These are phyloP conservation scores for Lepidurus packardi DNA, from an alignment of 1,140 invertebrate genomes.

Conservation along the genomic window DNA sequence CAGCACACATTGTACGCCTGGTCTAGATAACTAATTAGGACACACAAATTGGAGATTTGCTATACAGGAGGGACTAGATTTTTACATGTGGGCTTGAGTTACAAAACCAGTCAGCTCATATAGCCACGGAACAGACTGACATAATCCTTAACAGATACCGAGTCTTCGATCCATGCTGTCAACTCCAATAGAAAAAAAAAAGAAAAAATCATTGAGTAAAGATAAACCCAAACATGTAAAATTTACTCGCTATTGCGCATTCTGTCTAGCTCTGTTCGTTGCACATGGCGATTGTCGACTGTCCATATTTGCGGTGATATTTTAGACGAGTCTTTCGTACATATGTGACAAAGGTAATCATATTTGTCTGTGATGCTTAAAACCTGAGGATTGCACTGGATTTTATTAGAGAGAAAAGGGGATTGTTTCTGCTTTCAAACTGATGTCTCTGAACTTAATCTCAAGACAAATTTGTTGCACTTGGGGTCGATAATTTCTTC, in stretches of 20 bases:
- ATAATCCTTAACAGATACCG: background rate
- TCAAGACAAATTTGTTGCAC: slow-evolving; percentile 88
- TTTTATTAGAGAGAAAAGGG: background rate
- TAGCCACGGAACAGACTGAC: background rate
- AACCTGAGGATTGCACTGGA: background rate
- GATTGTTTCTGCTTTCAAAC: slow-evolving; percentile 54
- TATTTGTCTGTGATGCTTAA: background rate
- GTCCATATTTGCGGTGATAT: too few relatives aligned
- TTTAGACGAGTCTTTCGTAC: too few relatives aligned
- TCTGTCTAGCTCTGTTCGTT: too few relatives aligned
- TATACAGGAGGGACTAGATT: slow-evolving; percentile 13
- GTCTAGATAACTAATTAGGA: background rate
- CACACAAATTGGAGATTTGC: background rate
- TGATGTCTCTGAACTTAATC: slow-evolving; percentile 92
- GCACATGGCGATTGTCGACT: too few relatives aligned
- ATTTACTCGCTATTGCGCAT: too few relatives aligned
- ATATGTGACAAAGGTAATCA: background rate
- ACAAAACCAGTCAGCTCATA: background rate
- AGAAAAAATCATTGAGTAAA: background rate
- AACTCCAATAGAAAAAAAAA: background rate
- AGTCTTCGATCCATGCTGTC: background rate
- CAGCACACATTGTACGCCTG: background rate
- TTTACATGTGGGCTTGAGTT: background rate
- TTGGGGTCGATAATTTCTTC: slow-evolving; percentile 95
- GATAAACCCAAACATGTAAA: too few relatives aligned